Base-by-base conservation (phyloP, 2,888 invertebrate species). In the Hemithea aestivaria region DNA sequence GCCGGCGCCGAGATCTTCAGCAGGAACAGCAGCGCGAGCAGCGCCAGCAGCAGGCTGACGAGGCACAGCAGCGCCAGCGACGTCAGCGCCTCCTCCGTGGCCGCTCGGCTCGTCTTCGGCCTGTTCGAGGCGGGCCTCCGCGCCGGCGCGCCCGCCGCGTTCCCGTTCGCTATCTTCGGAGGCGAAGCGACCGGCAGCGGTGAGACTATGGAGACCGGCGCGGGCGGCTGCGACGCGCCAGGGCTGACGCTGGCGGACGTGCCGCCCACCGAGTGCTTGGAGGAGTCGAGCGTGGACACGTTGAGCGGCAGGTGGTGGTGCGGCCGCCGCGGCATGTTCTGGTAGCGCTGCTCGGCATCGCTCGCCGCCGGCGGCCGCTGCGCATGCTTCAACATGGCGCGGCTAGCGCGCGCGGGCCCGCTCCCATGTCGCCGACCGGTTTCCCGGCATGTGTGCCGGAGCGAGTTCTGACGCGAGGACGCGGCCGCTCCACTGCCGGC, bases 1-100 rank as follows among this genome's bases (percentile, higher is more conserved):
- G 58, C 91, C 73, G 72, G 92, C 48, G 93, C 92, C 7, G 95
- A 94, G 66, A 96, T 94, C 88, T 95, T 94, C 63, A 96, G 84
- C 49, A 96, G 88, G 67, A 96, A 95, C 66, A 96, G 91, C 49
- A 97, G 80, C 31, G 96, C 95, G 40, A 97, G 87, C 56, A 95
- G 81, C 7, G 96, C 95, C 56, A 97, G 87, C 31, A 97, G 83
- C 30, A 97, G 82, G 40, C 96, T 96, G 55, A 96, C 93, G 54
- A 97, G 88, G 67, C 96, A 96, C 54, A 97, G 79, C 28, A 97
- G 79, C 10, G 95, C 96, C 48, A 97, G 84, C 40, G 96, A 96
- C 33, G 95, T 94, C 39, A 96, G 87, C 73, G 94, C 94, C 78
- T 96, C 96, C 58, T 88, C 87, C 1, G 87, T 85, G 0, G 81